Evolutionary conservation across 1,140 invertebrate species (phyloP).

Genomic region (Atta cephalotes): DNA sequence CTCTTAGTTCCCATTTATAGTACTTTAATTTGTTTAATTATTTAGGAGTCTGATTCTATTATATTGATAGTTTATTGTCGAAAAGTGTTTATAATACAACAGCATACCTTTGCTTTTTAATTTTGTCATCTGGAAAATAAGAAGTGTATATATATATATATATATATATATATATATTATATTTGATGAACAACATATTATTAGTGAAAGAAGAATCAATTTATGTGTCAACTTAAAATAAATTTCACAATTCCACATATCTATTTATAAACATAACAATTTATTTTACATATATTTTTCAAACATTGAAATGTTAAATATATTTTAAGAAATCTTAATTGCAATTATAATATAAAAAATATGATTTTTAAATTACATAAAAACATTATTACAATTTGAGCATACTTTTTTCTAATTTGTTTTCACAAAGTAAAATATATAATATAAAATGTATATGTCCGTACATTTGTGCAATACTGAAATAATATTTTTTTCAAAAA

Average conservation of each 20-base stretch:
- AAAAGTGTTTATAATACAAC: background rate
- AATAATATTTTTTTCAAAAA: background rate
- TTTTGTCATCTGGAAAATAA: slow-evolving; percentile 31
- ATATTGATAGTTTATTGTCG: slow-evolving; percentile 56
- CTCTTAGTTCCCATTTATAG: too few relatives aligned
- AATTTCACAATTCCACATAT: slow-evolving; percentile 3
- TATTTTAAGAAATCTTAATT: background rate
- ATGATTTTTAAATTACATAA: background rate
- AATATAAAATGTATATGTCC: background rate
- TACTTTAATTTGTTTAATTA: too few relatives aligned
- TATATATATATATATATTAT: too few relatives aligned
- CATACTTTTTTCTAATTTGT: background rate
- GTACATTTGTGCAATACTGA: background rate
- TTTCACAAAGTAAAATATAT: background rate
- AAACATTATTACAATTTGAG: background rate
- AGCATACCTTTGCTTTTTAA: slow-evolving; percentile 10
- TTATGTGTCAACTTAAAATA: background rate
- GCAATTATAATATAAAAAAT: background rate
- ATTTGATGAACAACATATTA: slow-evolving; percentile 12
- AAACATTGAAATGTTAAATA: slow-evolving; percentile 22
- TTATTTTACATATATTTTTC: background rate
- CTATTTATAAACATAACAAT: background rate
- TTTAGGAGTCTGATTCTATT: too few relatives aligned
- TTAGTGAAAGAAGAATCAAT: slow-evolving; percentile 1
- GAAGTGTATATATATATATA: background rate